Conservation (phyloP, 2,113 vertebrate species). For the Phyllopteryx taeniolatus region DNA sequence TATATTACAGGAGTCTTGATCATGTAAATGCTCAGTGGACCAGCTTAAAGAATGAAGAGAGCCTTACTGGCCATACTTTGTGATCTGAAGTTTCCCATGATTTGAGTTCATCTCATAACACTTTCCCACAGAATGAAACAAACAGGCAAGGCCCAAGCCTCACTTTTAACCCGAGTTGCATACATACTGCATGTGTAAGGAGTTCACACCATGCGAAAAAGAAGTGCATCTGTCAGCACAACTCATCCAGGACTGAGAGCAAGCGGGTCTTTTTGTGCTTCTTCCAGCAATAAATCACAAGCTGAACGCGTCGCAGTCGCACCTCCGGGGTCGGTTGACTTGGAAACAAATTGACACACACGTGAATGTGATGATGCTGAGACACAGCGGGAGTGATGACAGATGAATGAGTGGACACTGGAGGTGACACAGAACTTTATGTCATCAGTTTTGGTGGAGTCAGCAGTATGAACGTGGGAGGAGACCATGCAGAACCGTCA, state of each 20-base stretch:
- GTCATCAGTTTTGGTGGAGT: slow-evolving; percentile 11
- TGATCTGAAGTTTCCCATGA: too few relatives aligned
- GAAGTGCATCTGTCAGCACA: slow-evolving; percentile 36
- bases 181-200: too few relatives aligned
- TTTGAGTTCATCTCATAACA: too few relatives aligned
- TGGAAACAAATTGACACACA: neutral
- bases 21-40: too few relatives aligned
- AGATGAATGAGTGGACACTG: neutral
- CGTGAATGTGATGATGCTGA: neutral
- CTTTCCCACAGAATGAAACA: too few relatives aligned
- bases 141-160: too few relatives aligned
- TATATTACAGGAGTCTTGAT: too few relatives aligned
- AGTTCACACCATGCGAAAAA: neutral
- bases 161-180: too few relatives aligned
- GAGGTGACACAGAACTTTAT: neutral
- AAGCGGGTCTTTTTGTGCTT: slow-evolving; percentile 60
- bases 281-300: slow-evolving; percentile 71
- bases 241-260: slow-evolving; percentile 46
- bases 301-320: slow-evolving; percentile 53
- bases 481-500: neutral
- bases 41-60: too few relatives aligned
- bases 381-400: neutral
- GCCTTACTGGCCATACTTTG: too few relatives aligned
- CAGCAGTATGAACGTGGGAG: neutral
- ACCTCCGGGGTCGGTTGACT: slow-evolving; percentile 9